These are phyloP conservation scores for Gallirallus australis DNA, from an alignment of 2,797 vertebrate species.

Conservation along the genomic window DNA sequence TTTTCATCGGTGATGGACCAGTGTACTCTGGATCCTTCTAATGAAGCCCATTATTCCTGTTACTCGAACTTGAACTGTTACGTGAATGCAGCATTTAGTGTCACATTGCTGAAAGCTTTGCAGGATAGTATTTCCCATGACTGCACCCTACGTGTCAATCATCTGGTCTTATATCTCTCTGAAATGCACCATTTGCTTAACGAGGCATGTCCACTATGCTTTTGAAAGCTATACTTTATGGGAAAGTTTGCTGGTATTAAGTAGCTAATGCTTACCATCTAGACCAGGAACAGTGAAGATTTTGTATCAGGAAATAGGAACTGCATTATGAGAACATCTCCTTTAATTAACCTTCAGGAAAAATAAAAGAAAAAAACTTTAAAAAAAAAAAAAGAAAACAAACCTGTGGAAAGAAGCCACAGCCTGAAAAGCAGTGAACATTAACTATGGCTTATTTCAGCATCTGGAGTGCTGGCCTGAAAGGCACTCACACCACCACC, in stretches of 20 bases:
- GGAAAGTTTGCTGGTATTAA: not conserved
- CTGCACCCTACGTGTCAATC: constrained; percentile 46
- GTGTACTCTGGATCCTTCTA: not conserved
- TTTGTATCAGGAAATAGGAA: constrained; percentile 19
- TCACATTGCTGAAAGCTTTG: constrained; percentile 34
- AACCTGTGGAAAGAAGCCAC: not conserved
- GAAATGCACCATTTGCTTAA: constrained; percentile 53
- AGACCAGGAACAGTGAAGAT: not conserved
- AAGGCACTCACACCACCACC: not conserved
- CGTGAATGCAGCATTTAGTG: not conserved
- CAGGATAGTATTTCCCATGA: constrained; percentile 24
- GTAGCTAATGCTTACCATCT: constrained; percentile 6
- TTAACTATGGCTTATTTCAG: not conserved
- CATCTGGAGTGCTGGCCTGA: not conserved
- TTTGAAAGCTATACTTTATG: constrained; percentile 36
- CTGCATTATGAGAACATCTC: not conserved
- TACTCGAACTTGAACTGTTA: constrained; percentile 18
- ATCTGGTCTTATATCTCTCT: constrained; percentile 30
- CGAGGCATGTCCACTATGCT: not conserved
- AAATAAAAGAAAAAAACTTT: not conserved
- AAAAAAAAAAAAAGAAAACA: too few species aligned
- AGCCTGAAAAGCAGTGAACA: not conserved
- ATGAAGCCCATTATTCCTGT: constrained; percentile 51
- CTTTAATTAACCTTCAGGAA: constrained; percentile 6
- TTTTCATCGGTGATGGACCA: constrained; percentile 9